Evolutionary conservation across 2,797 vertebrate genomes (phyloP).

Genomic region (Rhincodon typus): DNA sequence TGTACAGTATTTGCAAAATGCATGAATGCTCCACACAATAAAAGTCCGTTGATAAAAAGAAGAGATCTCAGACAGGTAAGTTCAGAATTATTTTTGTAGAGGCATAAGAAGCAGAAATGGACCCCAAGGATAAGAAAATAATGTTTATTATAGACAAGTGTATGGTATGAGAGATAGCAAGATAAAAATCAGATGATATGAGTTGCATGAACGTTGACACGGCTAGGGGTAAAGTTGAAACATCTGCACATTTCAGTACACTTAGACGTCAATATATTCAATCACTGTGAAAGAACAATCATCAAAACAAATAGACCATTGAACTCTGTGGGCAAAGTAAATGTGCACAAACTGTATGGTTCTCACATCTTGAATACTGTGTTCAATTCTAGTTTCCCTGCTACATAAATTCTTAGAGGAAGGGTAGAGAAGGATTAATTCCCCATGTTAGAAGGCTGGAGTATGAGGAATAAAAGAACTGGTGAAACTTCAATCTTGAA

Average conservation of each 20-base stretch:
- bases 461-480: not conserved
- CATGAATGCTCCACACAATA: no score
- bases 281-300: not conserved
- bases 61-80: no score
- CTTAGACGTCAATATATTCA: not conserved
- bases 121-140: not conserved
- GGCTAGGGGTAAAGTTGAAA: not conserved
- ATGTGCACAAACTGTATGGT: not conserved
- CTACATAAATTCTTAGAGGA: not conserved
- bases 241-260: not conserved
- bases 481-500: not conserved
- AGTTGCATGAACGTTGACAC: not conserved
- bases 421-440: not conserved
- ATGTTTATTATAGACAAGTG: not conserved
- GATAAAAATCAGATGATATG: not conserved
- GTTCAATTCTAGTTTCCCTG: not conserved
- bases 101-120: no score
- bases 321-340: not conserved
- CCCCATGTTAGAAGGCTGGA: not conserved
- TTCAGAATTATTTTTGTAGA: no score
- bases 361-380: not conserved
- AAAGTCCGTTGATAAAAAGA: no score
- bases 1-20: no score
- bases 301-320: not conserved
- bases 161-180: not conserved